These are phyloP conservation scores for Petrolisthes manimaculis DNA, from an alignment of 2,888 invertebrate species.

Conservation along the genomic window DNA sequence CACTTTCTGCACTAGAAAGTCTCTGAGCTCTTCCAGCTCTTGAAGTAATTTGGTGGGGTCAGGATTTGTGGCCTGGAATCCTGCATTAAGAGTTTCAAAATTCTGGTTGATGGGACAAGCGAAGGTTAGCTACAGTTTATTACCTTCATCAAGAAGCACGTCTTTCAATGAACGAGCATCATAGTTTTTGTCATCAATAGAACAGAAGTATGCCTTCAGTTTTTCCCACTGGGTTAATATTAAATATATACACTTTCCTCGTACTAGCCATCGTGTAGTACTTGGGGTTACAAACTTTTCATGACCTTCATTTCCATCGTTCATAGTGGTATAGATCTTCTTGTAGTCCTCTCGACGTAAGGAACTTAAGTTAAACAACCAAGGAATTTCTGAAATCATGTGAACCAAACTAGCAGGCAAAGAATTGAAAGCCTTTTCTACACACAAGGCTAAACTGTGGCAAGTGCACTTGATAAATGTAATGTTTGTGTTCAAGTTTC, in stretches of 20 bases:
- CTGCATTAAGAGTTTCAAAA: constrained; percentile 38
- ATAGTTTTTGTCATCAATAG: constrained; percentile 12
- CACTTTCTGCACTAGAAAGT: constrained; percentile 26
- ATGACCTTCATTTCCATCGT: not conserved
- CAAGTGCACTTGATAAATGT: not conserved
- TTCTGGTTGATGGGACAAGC: constrained; percentile 38
- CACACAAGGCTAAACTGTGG: not conserved
- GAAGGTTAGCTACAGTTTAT: constrained; percentile 26
- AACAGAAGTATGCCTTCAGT: not conserved
- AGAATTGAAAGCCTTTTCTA: constrained; percentile 8
- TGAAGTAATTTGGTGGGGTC: constrained; percentile 17
- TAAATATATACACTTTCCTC: not conserved
- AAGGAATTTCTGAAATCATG: constrained; percentile 9
- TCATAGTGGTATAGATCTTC: not conserved
- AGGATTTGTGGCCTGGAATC: constrained; percentile 34
- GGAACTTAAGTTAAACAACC: not conserved
- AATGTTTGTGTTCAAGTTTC: not conserved
- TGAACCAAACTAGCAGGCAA: not conserved
- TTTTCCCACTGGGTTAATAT: constrained; percentile 10
- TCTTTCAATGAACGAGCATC: constrained; percentile 21
- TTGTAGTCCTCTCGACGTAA: constrained; percentile 13
- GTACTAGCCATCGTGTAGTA: not conserved
- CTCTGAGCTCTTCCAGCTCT: constrained; percentile 19
- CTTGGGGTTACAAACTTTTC: not conserved
- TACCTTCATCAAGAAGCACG: constrained; percentile 25